Conservation (phyloP, 2,888 invertebrate genomes). For the Diogma glabrata region DNA sequence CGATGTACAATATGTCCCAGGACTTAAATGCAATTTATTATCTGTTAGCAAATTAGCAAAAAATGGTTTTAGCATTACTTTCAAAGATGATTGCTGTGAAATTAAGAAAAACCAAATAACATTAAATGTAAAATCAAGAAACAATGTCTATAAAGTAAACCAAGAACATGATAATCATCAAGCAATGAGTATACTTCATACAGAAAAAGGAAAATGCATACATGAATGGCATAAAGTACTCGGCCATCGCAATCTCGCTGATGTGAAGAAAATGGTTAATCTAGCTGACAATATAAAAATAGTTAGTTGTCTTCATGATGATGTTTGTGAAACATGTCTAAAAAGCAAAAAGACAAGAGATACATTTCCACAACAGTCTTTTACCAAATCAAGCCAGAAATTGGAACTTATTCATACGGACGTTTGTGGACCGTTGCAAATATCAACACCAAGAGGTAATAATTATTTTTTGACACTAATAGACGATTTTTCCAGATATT, state of each 20-base stretch:
- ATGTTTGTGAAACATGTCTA: too few relatives aligned
- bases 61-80: constrained; percentile 12
- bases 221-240: constrained; percentile 9
- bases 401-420: too few relatives aligned
- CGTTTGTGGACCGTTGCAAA: not conserved
- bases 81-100: constrained; percentile 9
- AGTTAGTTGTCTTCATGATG: not conserved
- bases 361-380: not conserved
- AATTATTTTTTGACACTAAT: not conserved
- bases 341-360: not conserved
- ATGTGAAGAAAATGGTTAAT: not conserved
- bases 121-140: too few relatives aligned
- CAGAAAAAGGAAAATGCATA: constrained; percentile 3
- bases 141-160: constrained; percentile 9
- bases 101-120: too few relatives aligned
- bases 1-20: too few relatives aligned
- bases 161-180: too few relatives aligned
- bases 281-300: not conserved
- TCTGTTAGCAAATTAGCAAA: not conserved
- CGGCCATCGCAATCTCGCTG: too few relatives aligned
- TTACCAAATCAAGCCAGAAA: not conserved
- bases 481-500: not conserved
- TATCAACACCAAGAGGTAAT: not conserved
- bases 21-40: constrained; percentile 1
- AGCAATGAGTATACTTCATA: not conserved